Base-by-base conservation (phyloP, 2,797 vertebrate genomes). In the Hippocampus kuda region DNA sequence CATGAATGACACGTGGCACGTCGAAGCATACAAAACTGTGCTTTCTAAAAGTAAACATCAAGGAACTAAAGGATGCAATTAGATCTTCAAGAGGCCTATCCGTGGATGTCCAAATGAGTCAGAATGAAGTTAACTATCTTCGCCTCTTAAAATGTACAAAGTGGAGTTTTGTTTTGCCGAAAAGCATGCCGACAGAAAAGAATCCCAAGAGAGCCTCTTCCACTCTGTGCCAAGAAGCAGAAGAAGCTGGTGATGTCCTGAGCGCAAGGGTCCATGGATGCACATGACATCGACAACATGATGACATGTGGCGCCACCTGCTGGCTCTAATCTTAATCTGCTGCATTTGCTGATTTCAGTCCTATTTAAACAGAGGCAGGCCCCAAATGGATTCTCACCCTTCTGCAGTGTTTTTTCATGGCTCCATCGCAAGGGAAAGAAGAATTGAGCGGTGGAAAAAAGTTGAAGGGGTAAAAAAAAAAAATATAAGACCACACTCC, bases 21-120 rank as follows among this genome's bases (percentile, higher is more conserved):
- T 71, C 56, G 63, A 78, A 81, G 72, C 63, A 68, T 72, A 77
- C 60, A 73, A 78, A 78, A 70, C 71, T 81, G 62, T 34, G 42
- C 11, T 67, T 27, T 63, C 68, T 76, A 81, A 83, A 38, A 76
- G 22, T 30, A 49, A 66, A 66, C 65, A 65, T 26, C 2, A 24
- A 65, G 34, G 20, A 65, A 8, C 41, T 0, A 30, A 49, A 30
- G 6, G 41, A 77, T 34, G 7, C 18, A 60, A 34, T 34, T 18
- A 64, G 41, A 56, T 65, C 63, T 26, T 65, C 20, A 2, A 48
- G n/a, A 16, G 13, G 63, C 63, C 18, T 65, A 13, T 48, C 12
- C 12, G n/a, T 26, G 15, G 3, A 65, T 26, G 15, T 26, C 44
- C 61, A 42, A 63, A n/a, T 42, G 22, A 51, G 38, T 38, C 8